These are phyloP conservation scores for Aegypius monachus DNA, from an alignment of 2,113 vertebrate species.

Conservation along the genomic window DNA sequence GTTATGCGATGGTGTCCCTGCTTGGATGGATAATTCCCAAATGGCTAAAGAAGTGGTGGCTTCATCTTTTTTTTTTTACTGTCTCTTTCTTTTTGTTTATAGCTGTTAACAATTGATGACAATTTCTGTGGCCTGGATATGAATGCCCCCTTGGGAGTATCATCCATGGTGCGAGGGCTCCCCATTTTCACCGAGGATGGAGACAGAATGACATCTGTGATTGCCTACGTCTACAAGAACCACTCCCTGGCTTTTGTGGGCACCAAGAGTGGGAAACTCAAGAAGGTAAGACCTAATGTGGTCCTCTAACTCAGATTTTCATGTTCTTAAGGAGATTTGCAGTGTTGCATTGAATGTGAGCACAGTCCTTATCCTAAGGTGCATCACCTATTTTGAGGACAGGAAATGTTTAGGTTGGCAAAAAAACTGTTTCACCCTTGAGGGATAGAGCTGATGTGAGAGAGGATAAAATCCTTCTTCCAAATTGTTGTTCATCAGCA, in stretches of 20 bases:
- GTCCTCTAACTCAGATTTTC: background rate
- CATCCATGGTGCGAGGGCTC: slow-evolving; percentile 91
- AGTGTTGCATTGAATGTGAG: accelerated
- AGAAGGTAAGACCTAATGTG: slow-evolving; percentile 85
- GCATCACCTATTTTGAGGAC: background rate
- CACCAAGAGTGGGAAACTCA: slow-evolving; percentile 90
- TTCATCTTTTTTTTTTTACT: background rate
- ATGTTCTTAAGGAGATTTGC: background rate
- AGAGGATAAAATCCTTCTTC: background rate
- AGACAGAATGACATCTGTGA: slow-evolving; percentile 95
- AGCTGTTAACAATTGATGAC: slow-evolving; percentile 97
- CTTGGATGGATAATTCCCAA: background rate
- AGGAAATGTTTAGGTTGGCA: background rate
- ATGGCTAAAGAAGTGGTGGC: background rate
- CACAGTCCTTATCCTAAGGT: accelerated
- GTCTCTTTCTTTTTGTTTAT: background rate
- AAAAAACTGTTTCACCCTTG: background rate
- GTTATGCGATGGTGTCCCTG: background rate
- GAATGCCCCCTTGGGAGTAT: slow-evolving; percentile 96
- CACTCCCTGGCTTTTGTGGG: slow-evolving; percentile 97
- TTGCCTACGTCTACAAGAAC: slow-evolving; percentile 97
- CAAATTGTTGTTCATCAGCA: background rate
- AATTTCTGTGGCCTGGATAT: slow-evolving; percentile 98
- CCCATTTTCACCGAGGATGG: slow-evolving; percentile 89
- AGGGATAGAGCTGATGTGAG: background rate